Percentiles rank a stretch among this genome's conserved stretches.
These are phyloP conservation scores for Indicator indicator DNA, from an alignment of 2,113 vertebrate species.

Conservation along the genomic window DNA sequence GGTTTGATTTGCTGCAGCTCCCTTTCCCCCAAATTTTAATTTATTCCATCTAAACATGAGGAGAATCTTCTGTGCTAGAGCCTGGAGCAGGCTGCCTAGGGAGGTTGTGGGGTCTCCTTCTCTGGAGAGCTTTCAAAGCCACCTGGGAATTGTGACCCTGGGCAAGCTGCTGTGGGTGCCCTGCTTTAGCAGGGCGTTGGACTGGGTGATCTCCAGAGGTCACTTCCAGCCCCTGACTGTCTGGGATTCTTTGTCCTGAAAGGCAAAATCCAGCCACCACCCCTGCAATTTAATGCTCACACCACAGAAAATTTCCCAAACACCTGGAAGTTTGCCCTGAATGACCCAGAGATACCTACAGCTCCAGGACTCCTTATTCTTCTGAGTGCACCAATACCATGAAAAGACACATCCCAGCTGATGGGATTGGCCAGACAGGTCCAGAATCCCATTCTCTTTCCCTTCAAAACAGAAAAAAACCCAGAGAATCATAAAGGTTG, in stretches of 20 bases:
- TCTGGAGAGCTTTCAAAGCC: too few species aligned
- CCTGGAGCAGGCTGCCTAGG: too few species aligned
- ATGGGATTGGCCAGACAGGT: background rate
- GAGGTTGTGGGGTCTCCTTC: too few species aligned
- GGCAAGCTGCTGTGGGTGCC: too few species aligned
- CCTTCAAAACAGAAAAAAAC: background rate
- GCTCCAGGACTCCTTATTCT: background rate
- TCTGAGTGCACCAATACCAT: background rate
- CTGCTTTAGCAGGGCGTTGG: too few species aligned
- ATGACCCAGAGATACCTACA: background rate
- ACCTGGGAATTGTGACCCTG: too few species aligned
- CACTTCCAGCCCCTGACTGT: too few species aligned
- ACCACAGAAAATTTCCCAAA: background rate
- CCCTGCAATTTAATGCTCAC: background rate
- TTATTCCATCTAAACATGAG: too few species aligned
- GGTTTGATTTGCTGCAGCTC: background rate
- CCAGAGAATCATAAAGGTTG: too few species aligned
- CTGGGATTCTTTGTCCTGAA: background rate
- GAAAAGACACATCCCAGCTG: background rate
- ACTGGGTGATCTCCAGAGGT: too few species aligned
- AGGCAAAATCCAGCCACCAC: background rate
- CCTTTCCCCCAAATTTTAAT: background rate
- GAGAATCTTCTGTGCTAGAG: too few species aligned
- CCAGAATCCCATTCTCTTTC: fast-evolving
- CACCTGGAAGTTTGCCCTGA: background rate